These are phyloP conservation scores for Apis dorsata DNA, from an alignment of 1,140 invertebrate genomes.

Conservation along the genomic window DNA sequence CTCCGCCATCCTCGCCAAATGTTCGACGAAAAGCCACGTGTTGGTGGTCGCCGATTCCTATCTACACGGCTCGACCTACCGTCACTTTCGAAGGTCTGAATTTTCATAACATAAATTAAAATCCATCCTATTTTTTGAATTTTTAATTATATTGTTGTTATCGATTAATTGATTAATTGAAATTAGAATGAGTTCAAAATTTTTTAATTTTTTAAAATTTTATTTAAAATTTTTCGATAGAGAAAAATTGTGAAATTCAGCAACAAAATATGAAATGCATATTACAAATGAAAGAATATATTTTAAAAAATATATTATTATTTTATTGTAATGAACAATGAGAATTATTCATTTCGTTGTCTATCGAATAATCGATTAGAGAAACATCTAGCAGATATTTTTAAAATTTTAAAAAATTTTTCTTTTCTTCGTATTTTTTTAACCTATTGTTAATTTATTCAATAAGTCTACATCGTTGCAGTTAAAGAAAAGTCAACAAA, in stretches of 20 bases:
- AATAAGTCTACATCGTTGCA: no score
- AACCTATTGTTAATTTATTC: neutral
- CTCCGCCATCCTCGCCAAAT: constrained; percentile 71
- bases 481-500: no score
- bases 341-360: neutral
- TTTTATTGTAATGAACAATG: neutral
- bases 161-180: neutral
- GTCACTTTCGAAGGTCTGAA: constrained; percentile 89
- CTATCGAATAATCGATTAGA: neutral
- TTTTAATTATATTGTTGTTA: neutral
- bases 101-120: constrained; percentile 3
- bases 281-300: neutral
- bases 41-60: constrained; percentile 79
- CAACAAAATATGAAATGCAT: neutral
- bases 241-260: no score
- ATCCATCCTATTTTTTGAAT: neutral
- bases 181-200: neutral
- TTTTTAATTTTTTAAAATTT: no score
- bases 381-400: neutral
- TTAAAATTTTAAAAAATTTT: neutral
- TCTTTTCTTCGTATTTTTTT: neutral
- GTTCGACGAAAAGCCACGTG: constrained; percentile 74
- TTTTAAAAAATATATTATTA: neutral
- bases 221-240: no score
- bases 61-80: constrained; percentile 82